phyloP scores from a whole-genome alignment of 92 coral and sea anemone species.

The Paragorgia papillata region DNA sequence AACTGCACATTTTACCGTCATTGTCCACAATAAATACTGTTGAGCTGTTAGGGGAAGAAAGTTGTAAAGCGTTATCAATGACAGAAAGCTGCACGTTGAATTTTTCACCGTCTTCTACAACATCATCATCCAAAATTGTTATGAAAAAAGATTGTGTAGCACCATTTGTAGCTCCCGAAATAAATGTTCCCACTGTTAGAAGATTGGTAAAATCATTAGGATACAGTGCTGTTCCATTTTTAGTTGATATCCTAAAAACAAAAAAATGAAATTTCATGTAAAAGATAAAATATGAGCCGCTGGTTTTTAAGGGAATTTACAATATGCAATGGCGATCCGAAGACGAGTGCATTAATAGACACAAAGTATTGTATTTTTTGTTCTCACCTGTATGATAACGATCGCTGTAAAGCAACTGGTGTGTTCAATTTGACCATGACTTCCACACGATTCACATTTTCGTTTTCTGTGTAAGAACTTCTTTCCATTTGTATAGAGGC shows the following conservation, averaged over 20 bases:
- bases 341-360: no score
- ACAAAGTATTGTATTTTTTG: no score
- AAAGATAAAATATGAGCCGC: no score
- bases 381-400: constrained; percentile 16
- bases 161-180: constrained; percentile 2
- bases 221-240: constrained; percentile 20
- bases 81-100: constrained; percentile 47
- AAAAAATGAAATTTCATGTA: no score
- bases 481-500: constrained; percentile 3
- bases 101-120: constrained; percentile 31
- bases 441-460: background rate
- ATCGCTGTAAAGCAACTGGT: background rate
- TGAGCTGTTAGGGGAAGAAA: constrained; percentile 33
- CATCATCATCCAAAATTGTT: constrained; percentile 36
- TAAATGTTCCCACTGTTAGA: background rate
- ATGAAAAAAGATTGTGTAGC: constrained; percentile 19
- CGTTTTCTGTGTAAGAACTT: background rate
- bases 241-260: constrained; percentile 15
- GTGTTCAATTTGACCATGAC: constrained; percentile 18
- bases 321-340: no score
- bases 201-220: constrained; percentile 25
- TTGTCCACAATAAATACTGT: constrained; percentile 47
- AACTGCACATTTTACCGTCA: constrained; percentile 42
- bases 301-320: no score
- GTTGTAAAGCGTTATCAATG: constrained; percentile 22